A percentile compares a stretch with the other conserved stretches of the same genome.
phyloP scores from a whole-genome alignment of 2,888 invertebrate genomes.

The Siphlonurus alternatus region DNA sequence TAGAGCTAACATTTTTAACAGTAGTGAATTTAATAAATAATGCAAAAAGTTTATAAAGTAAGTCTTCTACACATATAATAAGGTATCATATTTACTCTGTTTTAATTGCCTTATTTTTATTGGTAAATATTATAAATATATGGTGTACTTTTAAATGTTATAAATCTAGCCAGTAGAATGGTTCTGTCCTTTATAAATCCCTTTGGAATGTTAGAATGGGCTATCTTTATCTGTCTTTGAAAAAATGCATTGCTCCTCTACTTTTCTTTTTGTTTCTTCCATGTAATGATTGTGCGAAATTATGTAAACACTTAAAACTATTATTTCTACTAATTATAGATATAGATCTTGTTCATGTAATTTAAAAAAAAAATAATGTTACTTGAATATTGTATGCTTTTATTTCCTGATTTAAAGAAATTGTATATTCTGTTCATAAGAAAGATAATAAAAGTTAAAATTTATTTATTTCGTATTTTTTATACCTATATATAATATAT shows the following conservation, averaged over 20 bases:
- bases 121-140: not conserved
- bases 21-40: not conserved
- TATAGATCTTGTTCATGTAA: slow-evolving; percentile 2
- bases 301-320: not conserved
- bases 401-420: slow-evolving; percentile 6
- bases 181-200: not conserved
- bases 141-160: not conserved
- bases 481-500: not conserved
- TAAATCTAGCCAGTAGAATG: not conserved
- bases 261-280: not conserved
- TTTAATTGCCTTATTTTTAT: not conserved
- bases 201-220: not conserved
- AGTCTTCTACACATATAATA: not conserved
- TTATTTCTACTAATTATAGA: not conserved
- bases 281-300: not conserved
- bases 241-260: not conserved
- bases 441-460: slow-evolving; percentile 7
- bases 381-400: slow-evolving; percentile 5
- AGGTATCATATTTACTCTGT: not conserved
- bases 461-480: not conserved
- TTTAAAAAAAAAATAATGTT: not conserved
- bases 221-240: not conserved
- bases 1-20: not conserved
- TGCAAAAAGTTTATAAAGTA: not conserved
- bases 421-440: slow-evolving; percentile 14